Percentiles rank a stretch among this genome's conserved stretches.
Evolutionary conservation across 2,797 vertebrate species (phyloP).

Genomic region (Melanotaenia trifasciata): DNA sequence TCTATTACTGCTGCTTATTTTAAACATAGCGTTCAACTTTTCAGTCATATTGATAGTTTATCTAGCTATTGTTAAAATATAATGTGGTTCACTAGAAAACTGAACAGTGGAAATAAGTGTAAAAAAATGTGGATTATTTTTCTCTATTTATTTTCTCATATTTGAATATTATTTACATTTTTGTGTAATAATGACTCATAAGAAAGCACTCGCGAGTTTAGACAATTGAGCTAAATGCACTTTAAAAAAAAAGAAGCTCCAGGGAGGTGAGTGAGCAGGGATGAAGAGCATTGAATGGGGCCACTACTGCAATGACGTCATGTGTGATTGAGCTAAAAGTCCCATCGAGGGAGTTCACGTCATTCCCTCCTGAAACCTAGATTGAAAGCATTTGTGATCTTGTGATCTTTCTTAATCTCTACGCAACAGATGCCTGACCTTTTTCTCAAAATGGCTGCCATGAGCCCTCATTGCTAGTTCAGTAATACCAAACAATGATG

Average conservation of each 20-base stretch:
- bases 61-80: background rate
- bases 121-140: conserved; percentile 2
- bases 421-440: conserved; percentile 71
- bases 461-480: conserved; percentile 32
- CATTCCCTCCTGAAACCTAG: conserved; percentile 61
- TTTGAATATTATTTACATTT: background rate
- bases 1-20: background rate
- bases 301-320: conserved; percentile 38
- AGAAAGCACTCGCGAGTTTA: conserved; percentile 5
- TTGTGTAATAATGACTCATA: conserved; percentile 5
- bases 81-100: background rate
- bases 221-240: conserved; percentile 28
- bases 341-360: conserved; percentile 52
- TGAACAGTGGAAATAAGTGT: background rate
- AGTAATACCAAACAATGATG: conserved; percentile 49
- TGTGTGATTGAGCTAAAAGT: conserved; percentile 63
- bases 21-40: conserved; percentile 5
- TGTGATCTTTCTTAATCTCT: conserved; percentile 79
- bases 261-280: conserved; percentile 22
- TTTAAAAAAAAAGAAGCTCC: conserved; percentile 40
- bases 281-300: conserved; percentile 15
- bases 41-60: background rate
- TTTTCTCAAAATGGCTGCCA: conserved; percentile 68
- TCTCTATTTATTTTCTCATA: background rate
- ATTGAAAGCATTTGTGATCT: conserved; percentile 78